Evolutionary conservation across 2,113 vertebrate species (phyloP).

Genomic region (Hippolais icterina): DNA sequence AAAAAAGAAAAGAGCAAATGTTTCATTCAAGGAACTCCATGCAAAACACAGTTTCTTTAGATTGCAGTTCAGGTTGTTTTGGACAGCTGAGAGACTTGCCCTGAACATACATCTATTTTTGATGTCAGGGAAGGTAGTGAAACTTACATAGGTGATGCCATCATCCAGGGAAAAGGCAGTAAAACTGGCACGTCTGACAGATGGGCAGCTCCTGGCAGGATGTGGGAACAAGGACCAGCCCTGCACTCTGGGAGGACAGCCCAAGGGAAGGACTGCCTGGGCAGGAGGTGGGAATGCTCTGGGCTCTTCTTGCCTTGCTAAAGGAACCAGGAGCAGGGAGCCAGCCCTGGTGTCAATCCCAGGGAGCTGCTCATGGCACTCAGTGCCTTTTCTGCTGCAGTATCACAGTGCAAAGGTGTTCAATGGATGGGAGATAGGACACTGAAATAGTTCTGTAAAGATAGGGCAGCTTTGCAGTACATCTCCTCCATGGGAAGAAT

Average conservation of each 20-base stretch:
- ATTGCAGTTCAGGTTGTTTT: neutral
- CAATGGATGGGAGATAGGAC: neutral
- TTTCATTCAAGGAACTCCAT: neutral
- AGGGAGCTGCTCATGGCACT: neutral
- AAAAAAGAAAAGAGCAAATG: neutral
- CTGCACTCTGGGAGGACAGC: accelerated
- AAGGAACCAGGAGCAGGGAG: neutral
- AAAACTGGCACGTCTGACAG: neutral
- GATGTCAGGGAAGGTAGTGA: neutral
- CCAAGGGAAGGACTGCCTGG: too few species aligned
- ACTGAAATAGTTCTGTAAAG: neutral
- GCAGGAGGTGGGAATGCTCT: neutral
- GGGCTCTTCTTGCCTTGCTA: neutral
- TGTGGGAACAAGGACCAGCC: neutral
- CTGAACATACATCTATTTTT: neutral
- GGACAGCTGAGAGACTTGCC: neutral
- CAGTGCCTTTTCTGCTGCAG: neutral
- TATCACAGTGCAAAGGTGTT: accelerated
- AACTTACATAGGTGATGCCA: neutral
- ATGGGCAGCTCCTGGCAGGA: neutral
- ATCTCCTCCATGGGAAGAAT: neutral
- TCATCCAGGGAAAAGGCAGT: neutral
- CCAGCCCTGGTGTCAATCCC: neutral
- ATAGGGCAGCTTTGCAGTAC: neutral
- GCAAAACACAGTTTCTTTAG: neutral